A percentile compares a stretch with the other conserved stretches of the same genome.
Conservation (phyloP, 1,140 invertebrate species). For the Penaeus indicus region DNA sequence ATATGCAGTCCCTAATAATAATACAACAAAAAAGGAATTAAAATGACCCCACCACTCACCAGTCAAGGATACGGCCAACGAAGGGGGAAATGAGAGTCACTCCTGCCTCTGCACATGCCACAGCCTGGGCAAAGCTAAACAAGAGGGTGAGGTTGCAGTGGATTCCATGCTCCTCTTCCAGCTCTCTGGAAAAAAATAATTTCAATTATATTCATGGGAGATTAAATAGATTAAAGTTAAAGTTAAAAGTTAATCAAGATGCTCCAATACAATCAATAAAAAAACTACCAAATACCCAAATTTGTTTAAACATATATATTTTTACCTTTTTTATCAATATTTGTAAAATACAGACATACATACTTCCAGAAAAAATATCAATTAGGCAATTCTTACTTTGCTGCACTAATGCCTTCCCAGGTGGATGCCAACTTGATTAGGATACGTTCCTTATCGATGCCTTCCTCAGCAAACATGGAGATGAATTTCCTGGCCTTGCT, state of each 20-base stretch:
- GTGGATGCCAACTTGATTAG: constrained; percentile 97
- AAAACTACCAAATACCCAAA: too few relatives aligned
- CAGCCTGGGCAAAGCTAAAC: constrained; percentile 95
- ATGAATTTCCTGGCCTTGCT: constrained; percentile 91
- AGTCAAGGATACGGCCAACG: constrained; percentile 91
- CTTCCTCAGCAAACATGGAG: constrained; percentile 88
- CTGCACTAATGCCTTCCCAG: constrained; percentile 99
- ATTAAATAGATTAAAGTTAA: too few relatives aligned
- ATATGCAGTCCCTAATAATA: not conserved
- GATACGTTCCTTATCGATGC: constrained; percentile 92
- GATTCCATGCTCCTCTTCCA: constrained; percentile 93
- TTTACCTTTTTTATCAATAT: too few relatives aligned
- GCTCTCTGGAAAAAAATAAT: constrained; percentile 75
- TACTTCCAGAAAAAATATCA: too few relatives aligned
- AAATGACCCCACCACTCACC: constrained; percentile 75
- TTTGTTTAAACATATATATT: too few relatives aligned
- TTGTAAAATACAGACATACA: too few relatives aligned
- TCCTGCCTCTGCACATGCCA: constrained; percentile 97
- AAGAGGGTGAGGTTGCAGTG: constrained; percentile 98
- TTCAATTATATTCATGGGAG: not conserved
- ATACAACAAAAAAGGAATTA: not conserved
- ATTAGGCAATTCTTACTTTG: constrained; percentile 76
- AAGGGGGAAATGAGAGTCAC: constrained; percentile 98
- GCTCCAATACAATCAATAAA: too few relatives aligned
- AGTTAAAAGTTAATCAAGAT: too few relatives aligned